phyloP scores from a whole-genome alignment of 2,113 vertebrate species.

The Irena cyanogastra region DNA sequence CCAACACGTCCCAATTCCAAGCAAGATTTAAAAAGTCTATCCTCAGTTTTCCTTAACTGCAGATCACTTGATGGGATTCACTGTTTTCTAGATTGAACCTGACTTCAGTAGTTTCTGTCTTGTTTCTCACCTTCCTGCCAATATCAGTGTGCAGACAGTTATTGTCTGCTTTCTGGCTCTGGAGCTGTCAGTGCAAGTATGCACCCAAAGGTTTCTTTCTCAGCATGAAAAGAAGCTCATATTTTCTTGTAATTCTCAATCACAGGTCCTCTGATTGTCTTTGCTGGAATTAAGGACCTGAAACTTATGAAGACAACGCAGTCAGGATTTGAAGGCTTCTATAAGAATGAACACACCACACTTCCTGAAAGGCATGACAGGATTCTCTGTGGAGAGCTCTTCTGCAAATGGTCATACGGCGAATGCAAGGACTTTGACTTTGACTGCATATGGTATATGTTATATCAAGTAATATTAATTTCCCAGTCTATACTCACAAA shows the following conservation, averaged over 20 bases:
- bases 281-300: conserved; percentile 88
- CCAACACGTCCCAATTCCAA: neutral
- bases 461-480: neutral
- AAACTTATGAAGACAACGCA: conserved; percentile 92
- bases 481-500: neutral
- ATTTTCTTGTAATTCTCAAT: neutral
- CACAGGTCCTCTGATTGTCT: conserved; percentile 80
- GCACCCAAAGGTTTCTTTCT: neutral
- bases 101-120: neutral
- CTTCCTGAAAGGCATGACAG: conserved; percentile 86
- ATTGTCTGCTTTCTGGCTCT: neutral
- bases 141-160: neutral
- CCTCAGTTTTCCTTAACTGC: neutral
- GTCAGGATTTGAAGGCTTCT: conserved; percentile 91
- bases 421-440: conserved; percentile 74
- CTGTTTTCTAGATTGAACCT: neutral
- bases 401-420: conserved; percentile 86
- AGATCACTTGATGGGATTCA: neutral
- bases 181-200: neutral
- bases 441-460: conserved; percentile 75
- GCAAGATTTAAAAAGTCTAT: neutral
- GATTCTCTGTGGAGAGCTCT: conserved; percentile 86
- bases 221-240: neutral
- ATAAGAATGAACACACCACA: conserved; percentile 85
- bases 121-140: neutral